phyloP scores from a whole-genome alignment of 1,140 invertebrate genomes.

The Cydia strobilella region DNA sequence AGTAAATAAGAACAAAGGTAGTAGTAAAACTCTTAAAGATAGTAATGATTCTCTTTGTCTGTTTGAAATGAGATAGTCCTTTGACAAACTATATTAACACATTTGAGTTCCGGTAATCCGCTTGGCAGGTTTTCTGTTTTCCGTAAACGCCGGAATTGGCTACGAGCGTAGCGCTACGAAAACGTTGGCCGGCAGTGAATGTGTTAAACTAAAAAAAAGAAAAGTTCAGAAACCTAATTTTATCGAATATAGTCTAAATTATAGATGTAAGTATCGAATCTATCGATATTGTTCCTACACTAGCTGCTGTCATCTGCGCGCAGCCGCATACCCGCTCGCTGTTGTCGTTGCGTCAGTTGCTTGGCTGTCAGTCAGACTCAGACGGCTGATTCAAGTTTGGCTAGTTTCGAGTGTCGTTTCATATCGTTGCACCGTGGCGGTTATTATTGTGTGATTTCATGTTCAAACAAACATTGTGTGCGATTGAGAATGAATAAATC shows the following conservation, averaged over 20 bases:
- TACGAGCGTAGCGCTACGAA: too few species aligned
- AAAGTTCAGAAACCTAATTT: background rate
- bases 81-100: too few species aligned
- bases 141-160: too few species aligned
- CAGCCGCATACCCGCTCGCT: constrained; percentile 1
- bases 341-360: constrained; percentile 40
- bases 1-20: too few species aligned
- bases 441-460: constrained; percentile 51
- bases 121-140: too few species aligned
- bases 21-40: too few species aligned
- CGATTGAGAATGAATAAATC: constrained; percentile 7
- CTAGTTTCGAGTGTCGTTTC: constrained; percentile 66
- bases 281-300: background rate
- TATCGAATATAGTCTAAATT: background rate
- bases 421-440: constrained; percentile 58
- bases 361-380: constrained; percentile 54
- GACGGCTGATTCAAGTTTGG: constrained; percentile 47
- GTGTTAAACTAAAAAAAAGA: too few species aligned
- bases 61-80: too few species aligned
- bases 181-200: too few species aligned
- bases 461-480: constrained; percentile 36
- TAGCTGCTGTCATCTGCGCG: constrained; percentile 18
- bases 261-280: background rate
- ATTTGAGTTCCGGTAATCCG: too few species aligned
- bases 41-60: too few species aligned